Evolutionary conservation across 1,140 invertebrate species (phyloP).

Genomic region (Hyles vespertilio): DNA sequence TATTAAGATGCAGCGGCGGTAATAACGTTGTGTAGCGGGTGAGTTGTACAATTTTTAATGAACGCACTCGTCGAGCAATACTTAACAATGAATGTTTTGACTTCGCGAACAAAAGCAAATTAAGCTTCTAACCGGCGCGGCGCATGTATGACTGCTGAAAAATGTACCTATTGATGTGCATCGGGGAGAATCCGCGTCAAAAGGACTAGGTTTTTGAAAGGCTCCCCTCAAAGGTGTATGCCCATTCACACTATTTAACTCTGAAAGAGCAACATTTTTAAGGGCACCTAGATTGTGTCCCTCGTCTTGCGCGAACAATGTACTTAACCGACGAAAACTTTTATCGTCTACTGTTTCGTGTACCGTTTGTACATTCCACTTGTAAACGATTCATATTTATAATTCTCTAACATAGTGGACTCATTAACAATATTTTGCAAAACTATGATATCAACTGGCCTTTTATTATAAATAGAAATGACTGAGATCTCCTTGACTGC

Average conservation of each 20-base stretch:
- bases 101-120: too few species aligned
- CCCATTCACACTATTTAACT: slow-evolving; percentile 18
- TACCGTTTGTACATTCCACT: too few species aligned
- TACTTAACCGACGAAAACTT: too few species aligned
- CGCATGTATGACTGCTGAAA: not conserved
- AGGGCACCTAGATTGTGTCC: not conserved
- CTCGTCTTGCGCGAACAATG: too few species aligned
- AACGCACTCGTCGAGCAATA: too few species aligned
- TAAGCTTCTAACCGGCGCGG: too few species aligned
- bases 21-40: slow-evolving; percentile 24
- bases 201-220: slow-evolving; percentile 4
- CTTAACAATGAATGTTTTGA: too few species aligned
- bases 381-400: too few species aligned
- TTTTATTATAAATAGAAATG: slow-evolving; percentile 9
- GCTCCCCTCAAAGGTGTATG: slow-evolving; percentile 12
- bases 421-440: not conserved
- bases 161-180: slow-evolving; percentile 10
- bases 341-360: too few species aligned
- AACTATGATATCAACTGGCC: slow-evolving; percentile 15
- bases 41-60: slow-evolving; percentile 8
- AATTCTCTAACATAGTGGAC: too few species aligned
- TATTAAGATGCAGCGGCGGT: slow-evolving; percentile 22
- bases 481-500: slow-evolving; percentile 10
- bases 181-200: slow-evolving; percentile 3
- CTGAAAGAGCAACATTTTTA: slow-evolving; percentile 4